Evolutionary conservation across 2,797 vertebrate genomes (phyloP), one percentile per base, ranked within the genome.

Genomic region (Echeneis naucrates): DNA sequence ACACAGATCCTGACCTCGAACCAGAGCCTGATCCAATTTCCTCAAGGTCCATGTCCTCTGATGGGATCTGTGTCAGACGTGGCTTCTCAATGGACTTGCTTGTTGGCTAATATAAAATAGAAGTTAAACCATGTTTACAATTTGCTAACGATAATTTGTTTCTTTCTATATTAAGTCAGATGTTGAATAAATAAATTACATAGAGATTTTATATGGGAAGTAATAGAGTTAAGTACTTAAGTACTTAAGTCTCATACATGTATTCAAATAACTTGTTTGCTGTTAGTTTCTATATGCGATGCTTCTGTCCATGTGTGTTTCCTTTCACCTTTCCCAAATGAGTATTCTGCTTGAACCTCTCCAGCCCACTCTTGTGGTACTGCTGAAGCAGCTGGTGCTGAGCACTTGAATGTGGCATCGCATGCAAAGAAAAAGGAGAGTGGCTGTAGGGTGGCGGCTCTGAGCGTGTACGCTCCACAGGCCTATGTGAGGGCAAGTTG

Each of bases 381-480:
- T 94, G 94, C 69, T 91, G 91, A 0, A 78, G 48, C 66, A 95
- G 85, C 5, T 94, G 88, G 53, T 90, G 82, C 67, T 90, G 90
- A 12, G 21, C 42, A 40, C 80, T 68, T 37, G 72, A 50, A 32
- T 75, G 68, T 35, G 75, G 81, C 65, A 26, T 52, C 16, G 72
- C 26, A 16, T 83, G 78, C 72, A 86, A 63, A 54, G 72, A 27
- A 26, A 94, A 81, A 13, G 89, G 78, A 1, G 94, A 92, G 82
- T 95, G 90, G 65, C 94, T 96, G 82, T 95, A 95, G 42, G 96
- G 96, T n/a, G 96, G 89, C 9, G 97, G 97, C 85, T 96, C 97
- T 0, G 97, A 98, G 84, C 94, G 95, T 13, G 96, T 96, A 88
- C 96, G 90, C 77, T 94, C 95, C 90, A 98, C 91, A 0, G 95